These are phyloP conservation scores for Pitta sordida DNA, from an alignment of 2,113 vertebrate species.

Conservation along the genomic window DNA sequence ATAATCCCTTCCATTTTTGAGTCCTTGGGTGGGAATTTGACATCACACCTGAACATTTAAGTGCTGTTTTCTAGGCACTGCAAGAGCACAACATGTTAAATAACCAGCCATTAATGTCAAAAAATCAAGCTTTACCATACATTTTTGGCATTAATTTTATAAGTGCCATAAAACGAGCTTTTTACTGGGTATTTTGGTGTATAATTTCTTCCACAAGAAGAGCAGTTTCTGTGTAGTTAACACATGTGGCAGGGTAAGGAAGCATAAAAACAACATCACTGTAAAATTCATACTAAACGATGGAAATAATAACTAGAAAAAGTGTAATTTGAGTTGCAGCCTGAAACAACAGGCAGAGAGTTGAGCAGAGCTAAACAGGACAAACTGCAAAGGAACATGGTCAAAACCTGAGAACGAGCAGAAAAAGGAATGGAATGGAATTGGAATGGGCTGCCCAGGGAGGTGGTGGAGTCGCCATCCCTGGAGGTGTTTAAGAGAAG, in stretches of 20 bases:
- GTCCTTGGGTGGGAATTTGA: not conserved
- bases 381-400: not conserved
- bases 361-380: not conserved
- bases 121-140: conserved; percentile 44
- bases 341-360: conserved; percentile 48
- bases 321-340: conserved; percentile 62
- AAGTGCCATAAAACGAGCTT: conserved; percentile 42
- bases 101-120: conserved; percentile 55
- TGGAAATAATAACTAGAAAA: conserved; percentile 70
- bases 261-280: conserved; percentile 69
- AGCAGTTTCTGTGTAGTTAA: conserved; percentile 56
- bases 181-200: conserved; percentile 53
- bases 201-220: conserved; percentile 63
- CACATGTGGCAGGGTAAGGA: conserved; percentile 56
- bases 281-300: conserved; percentile 71
- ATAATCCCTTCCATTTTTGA: not conserved
- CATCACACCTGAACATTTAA: not conserved
- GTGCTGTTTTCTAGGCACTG: not conserved
- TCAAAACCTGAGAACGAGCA: not conserved
- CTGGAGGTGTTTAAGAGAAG: no score
- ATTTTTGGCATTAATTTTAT: conserved; percentile 60
- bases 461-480: no score
- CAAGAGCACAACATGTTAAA: conserved; percentile 23
- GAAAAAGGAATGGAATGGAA: no score
- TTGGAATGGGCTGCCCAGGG: no score